Evolutionary conservation across 2,113 vertebrate genomes (phyloP).

Genomic region (Rhinopomastus cyanomelas): DNA sequence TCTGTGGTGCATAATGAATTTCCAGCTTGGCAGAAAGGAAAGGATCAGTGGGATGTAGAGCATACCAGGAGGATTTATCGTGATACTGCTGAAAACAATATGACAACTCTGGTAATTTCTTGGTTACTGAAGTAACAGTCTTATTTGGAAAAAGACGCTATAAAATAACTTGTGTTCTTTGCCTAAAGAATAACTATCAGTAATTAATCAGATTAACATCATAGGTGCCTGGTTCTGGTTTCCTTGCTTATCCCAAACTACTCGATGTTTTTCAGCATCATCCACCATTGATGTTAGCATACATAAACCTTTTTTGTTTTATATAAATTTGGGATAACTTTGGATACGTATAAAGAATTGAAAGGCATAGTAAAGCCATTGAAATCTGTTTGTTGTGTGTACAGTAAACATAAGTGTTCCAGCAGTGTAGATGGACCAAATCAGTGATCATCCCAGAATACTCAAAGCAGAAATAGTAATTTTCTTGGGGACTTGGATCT

Average conservation of each 20-base stretch:
- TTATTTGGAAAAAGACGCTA: neutral
- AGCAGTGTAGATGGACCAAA: neutral
- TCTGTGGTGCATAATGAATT: slow-evolving; percentile 53
- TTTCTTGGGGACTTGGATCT: neutral
- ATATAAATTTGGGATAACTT: neutral
- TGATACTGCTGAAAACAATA: neutral
- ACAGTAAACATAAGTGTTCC: neutral
- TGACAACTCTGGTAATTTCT: slow-evolving; percentile 18
- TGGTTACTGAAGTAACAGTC: slow-evolving; percentile 9
- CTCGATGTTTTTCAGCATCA: neutral
- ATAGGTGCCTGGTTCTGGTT: neutral
- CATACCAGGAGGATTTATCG: slow-evolving; percentile 30
- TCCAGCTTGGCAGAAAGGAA: slow-evolving; percentile 31
- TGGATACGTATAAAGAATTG: neutral
- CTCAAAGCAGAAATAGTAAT: neutral
- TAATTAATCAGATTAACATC: neutral
- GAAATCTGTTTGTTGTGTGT: neutral
- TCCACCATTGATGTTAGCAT: neutral
- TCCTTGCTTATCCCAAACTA: neutral
- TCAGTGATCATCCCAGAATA: neutral
- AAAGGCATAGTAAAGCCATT: neutral
- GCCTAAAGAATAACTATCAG: neutral
- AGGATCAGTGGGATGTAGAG: slow-evolving; percentile 7
- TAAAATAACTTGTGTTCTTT: neutral
- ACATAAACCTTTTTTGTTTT: neutral